Conservation (phyloP, 2,888 invertebrate genomes). For the Anticlea derivata region DNA sequence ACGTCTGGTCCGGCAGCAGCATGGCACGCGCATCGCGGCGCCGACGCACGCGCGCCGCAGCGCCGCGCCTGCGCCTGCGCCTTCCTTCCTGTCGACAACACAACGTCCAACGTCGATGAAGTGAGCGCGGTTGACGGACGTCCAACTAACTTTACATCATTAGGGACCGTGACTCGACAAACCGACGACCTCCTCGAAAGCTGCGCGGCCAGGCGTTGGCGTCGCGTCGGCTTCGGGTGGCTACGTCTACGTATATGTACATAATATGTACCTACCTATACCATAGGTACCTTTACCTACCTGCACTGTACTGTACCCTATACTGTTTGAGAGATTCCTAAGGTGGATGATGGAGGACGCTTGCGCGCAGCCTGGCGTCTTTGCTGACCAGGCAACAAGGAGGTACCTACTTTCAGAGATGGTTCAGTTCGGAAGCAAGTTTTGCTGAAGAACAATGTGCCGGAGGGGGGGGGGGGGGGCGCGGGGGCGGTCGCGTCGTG, state of each 20-base stretch:
- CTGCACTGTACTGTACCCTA: too few species aligned
- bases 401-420: not conserved
- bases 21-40: slow-evolving; percentile 73
- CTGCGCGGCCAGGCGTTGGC: not conserved
- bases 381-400: too few species aligned
- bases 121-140: not conserved
- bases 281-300: too few species aligned
- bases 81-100: slow-evolving; percentile 1
- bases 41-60: slow-evolving; percentile 13
- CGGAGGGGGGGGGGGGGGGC: slow-evolving; percentile 1
- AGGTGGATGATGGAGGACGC: too few species aligned
- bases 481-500: not conserved
- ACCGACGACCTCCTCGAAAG: not conserved
- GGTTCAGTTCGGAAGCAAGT: not conserved
- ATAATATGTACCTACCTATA: too few species aligned
- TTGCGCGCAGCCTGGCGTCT: too few species aligned
- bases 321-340: too few species aligned
- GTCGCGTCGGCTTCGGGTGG: too few species aligned
- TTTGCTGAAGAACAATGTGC: not conserved
- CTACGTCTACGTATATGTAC: too few species aligned
- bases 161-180: slow-evolving; percentile 51
- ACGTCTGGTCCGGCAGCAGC: slow-evolving; percentile 92
- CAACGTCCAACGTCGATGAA: not conserved
- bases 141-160: slow-evolving; percentile 35
- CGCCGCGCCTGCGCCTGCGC: not conserved